phyloP scores from a whole-genome alignment of 2,797 vertebrate species.

The Columba guinea region DNA sequence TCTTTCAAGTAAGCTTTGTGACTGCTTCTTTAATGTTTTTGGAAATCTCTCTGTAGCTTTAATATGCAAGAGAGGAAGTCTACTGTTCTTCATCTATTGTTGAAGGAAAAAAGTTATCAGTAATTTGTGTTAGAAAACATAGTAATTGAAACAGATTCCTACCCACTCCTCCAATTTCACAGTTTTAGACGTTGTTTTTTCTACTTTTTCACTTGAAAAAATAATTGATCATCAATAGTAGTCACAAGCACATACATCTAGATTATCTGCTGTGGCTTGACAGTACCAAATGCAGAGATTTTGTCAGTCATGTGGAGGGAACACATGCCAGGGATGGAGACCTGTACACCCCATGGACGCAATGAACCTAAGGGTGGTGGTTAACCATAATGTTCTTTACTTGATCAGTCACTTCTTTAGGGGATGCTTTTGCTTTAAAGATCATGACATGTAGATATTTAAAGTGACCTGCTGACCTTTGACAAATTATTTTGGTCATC shows the following conservation, averaged over 20 bases:
- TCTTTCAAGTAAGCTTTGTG: neutral
- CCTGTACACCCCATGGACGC: neutral
- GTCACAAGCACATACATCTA: neutral
- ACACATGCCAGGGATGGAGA: neutral
- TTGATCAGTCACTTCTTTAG: neutral
- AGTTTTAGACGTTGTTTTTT: neutral
- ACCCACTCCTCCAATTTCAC: neutral
- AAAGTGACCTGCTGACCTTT: slow-evolving; percentile 56
- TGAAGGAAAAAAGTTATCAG: neutral
- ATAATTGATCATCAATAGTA: neutral
- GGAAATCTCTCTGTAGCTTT: neutral
- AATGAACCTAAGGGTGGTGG: neutral
- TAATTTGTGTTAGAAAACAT: neutral
- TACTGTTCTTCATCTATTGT: neutral
- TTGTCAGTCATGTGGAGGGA: neutral
- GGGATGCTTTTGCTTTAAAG: neutral
- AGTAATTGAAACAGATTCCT: neutral
- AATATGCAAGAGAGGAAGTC: neutral
- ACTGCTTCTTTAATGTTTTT: neutral
- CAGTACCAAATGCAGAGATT: neutral
- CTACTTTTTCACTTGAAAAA: neutral
- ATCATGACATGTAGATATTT: neutral
- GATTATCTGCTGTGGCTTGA: neutral
- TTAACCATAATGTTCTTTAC: neutral
- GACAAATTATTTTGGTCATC: slow-evolving; percentile 39